Base-by-base conservation (phyloP, 2,113 vertebrate genomes). In the Chunga burmeisteri region DNA sequence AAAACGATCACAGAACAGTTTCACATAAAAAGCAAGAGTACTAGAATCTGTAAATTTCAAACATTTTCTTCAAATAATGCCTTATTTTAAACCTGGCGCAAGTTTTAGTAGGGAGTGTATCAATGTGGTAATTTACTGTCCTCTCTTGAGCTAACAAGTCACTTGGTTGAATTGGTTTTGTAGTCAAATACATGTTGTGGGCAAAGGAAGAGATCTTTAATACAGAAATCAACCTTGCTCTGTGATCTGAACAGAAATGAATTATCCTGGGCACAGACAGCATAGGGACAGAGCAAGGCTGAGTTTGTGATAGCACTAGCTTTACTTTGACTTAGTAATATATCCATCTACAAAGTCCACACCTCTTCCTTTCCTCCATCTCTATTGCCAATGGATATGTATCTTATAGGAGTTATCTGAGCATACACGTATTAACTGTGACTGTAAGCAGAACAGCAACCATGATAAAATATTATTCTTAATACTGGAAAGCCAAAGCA, bases 231-330 rank as follows among this genome's bases (percentile, higher is more conserved):
- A 96, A 32, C 68, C 65, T 93, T 94, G 49, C 30, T 90, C 50
- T 95, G 27, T 81, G 68, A 61, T 83, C 74, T 91, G 86, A 89
- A 80, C 42, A 82, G 88, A 90, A 92, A 88, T 88, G 52, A 94
- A 83, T 90, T 95, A 80, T 59, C 82, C 66, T 75, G 59, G 47
- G 55, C 62, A 72, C 34, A 75, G 80, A 52, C 44, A 68, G 75
- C 62, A 36, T 25, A 58, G 70, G 81, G 55, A 56, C 7, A 5
- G 68, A 97, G 78, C 65, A 94, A 93, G 90, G 65, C 71, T 91
- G 92, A 63, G 63, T n/a, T 68, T 72, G 62, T 61, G 79, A 83
- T 44, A 88, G 73, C 52, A 52, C 56, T 66, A 50, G 70, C 56
- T 96, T 92, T 83, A 71, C 61, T 90, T 53, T 72, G 61, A 38